phyloP scores from a whole-genome alignment of 2,113 vertebrate species.

The Pycnonotus jocosus region DNA sequence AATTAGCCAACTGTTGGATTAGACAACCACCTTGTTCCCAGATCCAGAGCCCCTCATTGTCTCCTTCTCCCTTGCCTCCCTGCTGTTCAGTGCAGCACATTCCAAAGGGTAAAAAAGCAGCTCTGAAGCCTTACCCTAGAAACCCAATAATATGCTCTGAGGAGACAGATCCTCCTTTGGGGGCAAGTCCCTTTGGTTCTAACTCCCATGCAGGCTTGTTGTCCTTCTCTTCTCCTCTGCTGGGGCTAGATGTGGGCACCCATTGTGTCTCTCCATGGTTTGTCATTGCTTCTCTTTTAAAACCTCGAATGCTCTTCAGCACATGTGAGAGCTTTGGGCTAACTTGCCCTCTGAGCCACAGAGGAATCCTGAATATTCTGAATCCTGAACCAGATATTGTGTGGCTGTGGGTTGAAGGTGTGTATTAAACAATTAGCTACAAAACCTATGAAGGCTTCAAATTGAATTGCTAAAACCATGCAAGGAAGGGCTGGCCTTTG shows the following conservation, averaged over 20 bases:
- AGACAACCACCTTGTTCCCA: background rate
- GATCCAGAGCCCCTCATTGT: background rate
- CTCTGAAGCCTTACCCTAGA: background rate
- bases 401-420: background rate
- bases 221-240: background rate
- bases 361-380: constrained; percentile 41
- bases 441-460: background rate
- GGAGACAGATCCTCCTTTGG: background rate
- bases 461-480: background rate
- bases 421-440: background rate
- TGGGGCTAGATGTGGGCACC: background rate
- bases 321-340: constrained; percentile 14
- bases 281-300: constrained; percentile 8
- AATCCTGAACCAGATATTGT: constrained; percentile 14
- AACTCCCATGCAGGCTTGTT: background rate
- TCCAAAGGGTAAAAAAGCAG: background rate
- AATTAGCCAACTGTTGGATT: background rate
- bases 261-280: background rate
- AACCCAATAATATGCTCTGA: background rate
- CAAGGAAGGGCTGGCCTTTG: background rate
- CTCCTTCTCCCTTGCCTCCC: fast-evolving
- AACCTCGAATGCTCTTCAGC: background rate
- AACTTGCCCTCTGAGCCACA: constrained; percentile 20
- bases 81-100: background rate
- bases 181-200: background rate